Evolutionary conservation across 2,888 invertebrate genomes (phyloP), one percentile per base, ranked within the genome.

Genomic region (Trileptium ribeirensis): DNA sequence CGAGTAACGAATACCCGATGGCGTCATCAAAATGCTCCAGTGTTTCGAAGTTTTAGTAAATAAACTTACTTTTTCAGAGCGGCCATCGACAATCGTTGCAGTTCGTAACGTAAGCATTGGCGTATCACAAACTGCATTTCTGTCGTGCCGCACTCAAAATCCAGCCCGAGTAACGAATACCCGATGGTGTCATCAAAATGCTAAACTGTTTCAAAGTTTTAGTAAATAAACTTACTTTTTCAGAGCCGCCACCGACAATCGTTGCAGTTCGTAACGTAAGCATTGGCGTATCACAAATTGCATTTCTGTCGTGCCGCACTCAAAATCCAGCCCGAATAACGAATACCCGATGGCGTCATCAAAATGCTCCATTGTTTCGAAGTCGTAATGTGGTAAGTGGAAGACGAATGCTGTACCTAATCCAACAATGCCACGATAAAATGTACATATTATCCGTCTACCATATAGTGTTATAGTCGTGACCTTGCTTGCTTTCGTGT

Each of bases 181-280:
- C n/a, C n/a, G n/a, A n/a, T n/a, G n/a, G n/a, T n/a, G n/a, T n/a
- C n/a, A n/a, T n/a, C n/a, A n/a, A n/a, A n/a, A n/a, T n/a, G n/a
- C n/a, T n/a, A n/a, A n/a, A n/a, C n/a, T n/a, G n/a, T n/a, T n/a
- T n/a, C n/a, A n/a, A n/a, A n/a, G n/a, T n/a, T n/a, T n/a, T n/a
- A n/a, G n/a, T n/a, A n/a, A n/a, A n/a, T n/a, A n/a, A n/a, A n/a
- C n/a, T n/a, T n/a, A n/a, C n/a, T n/a, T n/a, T n/a, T 84, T 79
- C 86, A 90, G 91, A 91, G 84, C 90, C 91, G 0, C 90, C 91
- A 0, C 91, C 91, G 0, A 86, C 87, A 33, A 90, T 91, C 38
- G 84, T 86, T 1, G 86, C 87, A 2, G 86, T 89, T 0, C 83
- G 86, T 31, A 90, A 91, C 85, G 89, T 88, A 8, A 89, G 90